A percentile compares a stretch with the other conserved stretches of the same genome.
These are phyloP conservation scores for Leptopilina myrica DNA, from an alignment of 2,888 invertebrate genomes.

Conservation along the genomic window DNA sequence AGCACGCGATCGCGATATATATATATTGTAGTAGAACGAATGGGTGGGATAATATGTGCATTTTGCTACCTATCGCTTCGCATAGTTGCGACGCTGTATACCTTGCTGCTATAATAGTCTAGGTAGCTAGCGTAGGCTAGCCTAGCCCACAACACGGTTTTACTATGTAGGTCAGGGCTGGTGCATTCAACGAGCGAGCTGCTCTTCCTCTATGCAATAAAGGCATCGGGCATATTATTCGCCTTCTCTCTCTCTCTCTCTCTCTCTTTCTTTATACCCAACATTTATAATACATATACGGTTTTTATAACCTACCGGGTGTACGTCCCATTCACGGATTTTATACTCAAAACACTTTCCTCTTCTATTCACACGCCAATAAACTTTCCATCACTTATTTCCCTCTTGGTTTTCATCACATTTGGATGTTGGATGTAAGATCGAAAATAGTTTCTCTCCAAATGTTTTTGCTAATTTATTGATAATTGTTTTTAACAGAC, in stretches of 20 bases:
- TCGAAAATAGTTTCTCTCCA: no score
- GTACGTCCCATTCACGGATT: slow-evolving; percentile 28
- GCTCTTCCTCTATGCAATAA: slow-evolving; percentile 72
- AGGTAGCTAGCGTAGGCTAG: slow-evolving; percentile 68
- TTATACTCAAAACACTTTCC: slow-evolving; percentile 27
- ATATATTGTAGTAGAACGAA: slow-evolving; percentile 49
- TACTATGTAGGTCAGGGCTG: slow-evolving; percentile 77
- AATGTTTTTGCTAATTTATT: no score
- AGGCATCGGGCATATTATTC: slow-evolving; percentile 19
- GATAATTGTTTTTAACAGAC: no score
- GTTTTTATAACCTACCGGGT: slow-evolving; percentile 34
- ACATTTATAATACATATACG: not conserved
- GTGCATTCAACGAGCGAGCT: slow-evolving; percentile 74
- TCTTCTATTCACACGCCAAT: not conserved
- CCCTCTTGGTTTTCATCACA: no score
- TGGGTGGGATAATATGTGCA: slow-evolving; percentile 50
- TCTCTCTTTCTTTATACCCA: not conserved
- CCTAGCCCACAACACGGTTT: slow-evolving; percentile 74
- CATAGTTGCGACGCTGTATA: slow-evolving; percentile 46
- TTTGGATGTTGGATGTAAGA: no score
- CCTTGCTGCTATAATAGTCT: slow-evolving; percentile 59
- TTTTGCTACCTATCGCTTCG: slow-evolving; percentile 49
- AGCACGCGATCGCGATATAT: slow-evolving; percentile 49
- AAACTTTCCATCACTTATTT: not conserved
- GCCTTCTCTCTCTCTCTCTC: slow-evolving; percentile 2